Conservation (phyloP, 2,113 vertebrate species). For the Equus przewalskii region DNA sequence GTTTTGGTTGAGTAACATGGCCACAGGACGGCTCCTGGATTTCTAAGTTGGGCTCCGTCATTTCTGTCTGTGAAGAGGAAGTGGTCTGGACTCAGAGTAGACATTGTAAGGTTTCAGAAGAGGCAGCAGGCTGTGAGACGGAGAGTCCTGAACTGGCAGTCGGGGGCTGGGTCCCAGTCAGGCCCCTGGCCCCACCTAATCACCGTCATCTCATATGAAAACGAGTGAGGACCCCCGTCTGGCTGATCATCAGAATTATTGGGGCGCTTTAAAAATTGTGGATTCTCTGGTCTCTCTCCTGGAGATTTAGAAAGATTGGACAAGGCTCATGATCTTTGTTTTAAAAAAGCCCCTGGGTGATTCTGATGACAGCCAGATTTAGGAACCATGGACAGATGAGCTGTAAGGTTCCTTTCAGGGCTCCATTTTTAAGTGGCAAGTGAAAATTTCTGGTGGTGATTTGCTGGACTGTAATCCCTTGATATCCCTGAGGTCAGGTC, state of each 20-base stretch:
- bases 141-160: neutral
- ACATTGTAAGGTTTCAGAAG: neutral
- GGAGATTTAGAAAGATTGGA: neutral
- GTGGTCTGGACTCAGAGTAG: neutral
- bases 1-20: neutral
- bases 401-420: neutral
- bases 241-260: neutral
- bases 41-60: neutral
- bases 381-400: neutral
- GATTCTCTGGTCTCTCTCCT: neutral
- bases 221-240: neutral
- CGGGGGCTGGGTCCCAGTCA: neutral
- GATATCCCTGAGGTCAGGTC: neutral
- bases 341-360: neutral
- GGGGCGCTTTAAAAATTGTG: neutral
- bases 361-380: neutral
- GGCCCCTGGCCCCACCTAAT: fast-evolving
- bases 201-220: neutral
- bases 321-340: neutral
- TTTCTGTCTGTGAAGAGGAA: neutral
- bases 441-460: neutral
- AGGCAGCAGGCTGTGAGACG: neutral
- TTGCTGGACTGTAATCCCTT: neutral
- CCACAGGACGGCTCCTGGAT: neutral
- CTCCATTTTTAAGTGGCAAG: neutral